A percentile compares a stretch with the other conserved stretches of the same genome.
Evolutionary conservation across 2,888 invertebrate genomes (phyloP).

Genomic region (Operophtera brumata): DNA sequence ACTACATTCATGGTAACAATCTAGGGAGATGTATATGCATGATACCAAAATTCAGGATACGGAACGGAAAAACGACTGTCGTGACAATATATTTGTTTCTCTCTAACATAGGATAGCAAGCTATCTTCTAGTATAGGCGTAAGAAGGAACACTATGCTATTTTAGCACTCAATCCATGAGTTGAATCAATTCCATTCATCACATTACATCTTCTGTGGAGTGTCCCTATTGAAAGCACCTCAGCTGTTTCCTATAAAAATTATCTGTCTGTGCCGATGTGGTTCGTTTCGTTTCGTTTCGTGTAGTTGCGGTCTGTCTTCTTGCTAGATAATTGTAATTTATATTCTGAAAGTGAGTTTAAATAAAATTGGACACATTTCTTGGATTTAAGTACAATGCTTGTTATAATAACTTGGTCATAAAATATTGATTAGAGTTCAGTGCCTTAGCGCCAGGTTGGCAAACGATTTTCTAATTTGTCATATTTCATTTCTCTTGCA

Average conservation of each 20-base stretch:
- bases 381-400: constrained; percentile 43
- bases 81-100: too few species aligned
- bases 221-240: constrained; percentile 43
- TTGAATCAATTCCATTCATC: too few species aligned
- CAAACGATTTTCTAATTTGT: constrained; percentile 57
- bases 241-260: constrained; percentile 48
- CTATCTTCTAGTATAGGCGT: too few species aligned
- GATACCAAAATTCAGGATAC: too few species aligned
- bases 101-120: too few species aligned
- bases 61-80: too few species aligned
- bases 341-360: constrained; percentile 72
- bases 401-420: constrained; percentile 34
- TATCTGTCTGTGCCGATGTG: too few species aligned
- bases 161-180: too few species aligned
- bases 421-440: constrained; percentile 39
- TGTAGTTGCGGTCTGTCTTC: constrained; percentile 58
- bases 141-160: too few species aligned
- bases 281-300: constrained; percentile 70
- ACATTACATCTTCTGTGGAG: too few species aligned
- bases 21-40: too few species aligned
- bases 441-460: constrained; percentile 51
- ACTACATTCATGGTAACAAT: too few species aligned
- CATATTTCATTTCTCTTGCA: constrained; percentile 64
- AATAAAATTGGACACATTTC: constrained; percentile 52
- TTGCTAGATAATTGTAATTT: constrained; percentile 67